phyloP scores from a whole-genome alignment of 2,797 vertebrate genomes.

The Acanthornis magna region DNA sequence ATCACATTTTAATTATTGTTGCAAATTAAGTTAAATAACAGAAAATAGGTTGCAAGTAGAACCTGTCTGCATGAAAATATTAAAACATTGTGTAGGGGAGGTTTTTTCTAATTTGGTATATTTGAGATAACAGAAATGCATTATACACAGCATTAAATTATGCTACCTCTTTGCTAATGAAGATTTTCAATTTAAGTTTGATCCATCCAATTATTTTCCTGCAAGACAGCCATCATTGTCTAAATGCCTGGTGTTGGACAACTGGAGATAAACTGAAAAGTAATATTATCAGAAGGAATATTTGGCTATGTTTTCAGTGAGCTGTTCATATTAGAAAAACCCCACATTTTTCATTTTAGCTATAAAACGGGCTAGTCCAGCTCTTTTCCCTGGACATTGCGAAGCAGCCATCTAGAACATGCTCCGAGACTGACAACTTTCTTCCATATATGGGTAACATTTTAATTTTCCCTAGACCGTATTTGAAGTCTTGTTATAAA shows the following conservation, averaged over 20 bases:
- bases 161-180: not conserved
- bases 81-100: rapidly evolving
- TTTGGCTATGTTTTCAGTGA: not conserved
- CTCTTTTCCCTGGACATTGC: not conserved
- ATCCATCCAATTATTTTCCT: not conserved
- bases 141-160: not conserved
- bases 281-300: not conserved
- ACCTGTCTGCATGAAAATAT: not conserved
- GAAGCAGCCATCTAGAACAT: conserved; percentile 28
- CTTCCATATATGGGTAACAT: conserved; percentile 41
- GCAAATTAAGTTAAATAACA: not conserved
- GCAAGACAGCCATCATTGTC: not conserved
- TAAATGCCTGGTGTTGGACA: not conserved
- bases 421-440: conserved; percentile 17
- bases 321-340: not conserved
- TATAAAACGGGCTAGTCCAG: not conserved
- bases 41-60: not conserved
- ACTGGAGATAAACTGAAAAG: not conserved
- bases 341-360: not conserved
- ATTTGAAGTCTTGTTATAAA: conserved; percentile 58
- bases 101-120: not conserved
- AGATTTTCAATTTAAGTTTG: not conserved
- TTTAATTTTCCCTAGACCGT: conserved; percentile 59
- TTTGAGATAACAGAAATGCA: not conserved
- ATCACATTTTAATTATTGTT: not conserved